Base-by-base conservation (phyloP, 2,113 vertebrate species). In the Neogobius melanostomus region DNA sequence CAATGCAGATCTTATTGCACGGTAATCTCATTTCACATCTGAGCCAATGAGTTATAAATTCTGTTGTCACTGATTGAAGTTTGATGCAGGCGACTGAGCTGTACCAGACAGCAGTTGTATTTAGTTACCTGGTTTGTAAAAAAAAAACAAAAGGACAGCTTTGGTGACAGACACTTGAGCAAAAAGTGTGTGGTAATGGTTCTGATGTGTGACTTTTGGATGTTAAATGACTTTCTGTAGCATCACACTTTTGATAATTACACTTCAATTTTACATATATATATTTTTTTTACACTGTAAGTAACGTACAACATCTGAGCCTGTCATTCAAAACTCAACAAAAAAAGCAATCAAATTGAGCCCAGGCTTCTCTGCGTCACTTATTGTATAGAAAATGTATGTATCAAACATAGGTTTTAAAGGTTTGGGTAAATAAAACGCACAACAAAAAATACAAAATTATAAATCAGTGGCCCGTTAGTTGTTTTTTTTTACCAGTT, bases 61-160 rank as follows among this genome's bases (percentile, higher is more conserved):
- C 14, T 45, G 14, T 42, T 61, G 59, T 42, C 59, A 45, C 54
- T 7, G 16, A 17, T 76, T 64, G 6, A 46, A 68, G 50, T 62
- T 49, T 61, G 3, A 1, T 11, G 17, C 49, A 36, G 64, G 9
- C 4, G 28, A 72, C 71, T 21, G 11, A 48, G 90, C 90, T 92
- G 91, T 93, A 59, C 90, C 91, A 91, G 91, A 93, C 91, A 93
- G 92, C 90, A 63, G 71, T 63, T 83, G 76, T 63, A 66, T 69
- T 63, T 7, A 0, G 44, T 61, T 21, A 59, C 51, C 51, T 47
- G 7, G 7, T 47, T 47, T 47, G 46, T 4, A 11, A 7, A 47
- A 47, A 6, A 47, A 36, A 36, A 36, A 36, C 1, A 36, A 36
- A 36, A 36, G 28, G 28, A 36, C 28, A 36, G 28, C 28, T 36